Base-by-base conservation (phyloP, 2,113 vertebrate species). In the Limnothrissa miodon region DNA sequence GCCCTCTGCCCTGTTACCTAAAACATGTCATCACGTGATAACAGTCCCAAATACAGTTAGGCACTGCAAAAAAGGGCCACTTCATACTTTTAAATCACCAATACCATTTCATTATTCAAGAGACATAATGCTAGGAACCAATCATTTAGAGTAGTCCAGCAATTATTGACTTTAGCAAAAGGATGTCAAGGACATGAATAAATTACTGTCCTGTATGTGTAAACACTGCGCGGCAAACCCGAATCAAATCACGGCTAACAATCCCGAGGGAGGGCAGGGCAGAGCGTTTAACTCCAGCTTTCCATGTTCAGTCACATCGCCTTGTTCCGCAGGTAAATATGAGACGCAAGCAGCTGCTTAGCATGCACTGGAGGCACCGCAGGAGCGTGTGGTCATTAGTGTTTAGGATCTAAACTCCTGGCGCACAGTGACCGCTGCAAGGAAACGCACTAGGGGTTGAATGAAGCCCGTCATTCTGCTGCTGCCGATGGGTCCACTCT, bases 401-500 rank as follows among this genome's bases (percentile, higher is more conserved):
- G 25, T 46, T 80, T 56, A 23, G 44, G 66, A 33, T 80, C 39
- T 66, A 39, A n/a, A 66, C 46, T 25, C 29, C 39, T 19, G 79
- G 78, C 33, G 48, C 56, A 42, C 78, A 46, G 5, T 74, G 83
- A 83, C 66, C 66, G 36, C 29, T 36, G 83, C 83, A 66, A n/a
- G 39, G 36, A 79, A 66, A 4, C 79, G 53, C 48, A 45, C 17
- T 45, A 36, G 81, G 66, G 66, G 66, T 74, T 74, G 29, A 19
- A 4, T 74, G 29, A 19, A 4, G 66, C 29, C 13, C 4, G 66
- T 74, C 29, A 36, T 17, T 36, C 1, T 0, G 10, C 33, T 11
- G 33, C 66, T 74, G 25, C 66, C 62, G 13, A 1, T 33, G 29
- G 0, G 66, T 33, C 29, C 25, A 29, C 25, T 74, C 66, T 74